Conservation (phyloP, 2,113 vertebrate species). For the Nanger granti region DNA sequence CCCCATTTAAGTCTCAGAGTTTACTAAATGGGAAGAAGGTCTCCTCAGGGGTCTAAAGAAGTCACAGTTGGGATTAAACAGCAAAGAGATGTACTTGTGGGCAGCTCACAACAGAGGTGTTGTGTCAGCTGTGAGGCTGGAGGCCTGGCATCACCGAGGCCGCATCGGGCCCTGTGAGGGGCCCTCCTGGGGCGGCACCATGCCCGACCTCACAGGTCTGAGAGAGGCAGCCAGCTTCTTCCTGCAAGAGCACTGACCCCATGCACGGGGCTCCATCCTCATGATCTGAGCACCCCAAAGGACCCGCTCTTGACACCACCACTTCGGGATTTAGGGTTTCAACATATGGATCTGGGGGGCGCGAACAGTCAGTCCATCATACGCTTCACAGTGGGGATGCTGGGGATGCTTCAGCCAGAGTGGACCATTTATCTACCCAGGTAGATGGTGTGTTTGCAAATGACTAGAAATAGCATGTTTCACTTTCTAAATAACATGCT, state of each 20-base stretch:
- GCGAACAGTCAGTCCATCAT: background rate
- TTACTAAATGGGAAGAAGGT: background rate
- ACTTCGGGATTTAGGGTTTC: background rate
- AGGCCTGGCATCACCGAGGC: background rate
- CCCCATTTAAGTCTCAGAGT: background rate
- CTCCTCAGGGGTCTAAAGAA: background rate
- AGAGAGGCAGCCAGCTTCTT: background rate
- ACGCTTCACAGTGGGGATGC: background rate
- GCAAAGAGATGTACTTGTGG: background rate
- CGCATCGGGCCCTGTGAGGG: fast-evolving
- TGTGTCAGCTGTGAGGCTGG: too few species aligned
- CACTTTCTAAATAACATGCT: background rate
- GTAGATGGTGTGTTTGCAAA: background rate
- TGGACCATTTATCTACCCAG: background rate
- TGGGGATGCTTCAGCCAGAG: background rate
- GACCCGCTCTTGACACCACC: too few species aligned
- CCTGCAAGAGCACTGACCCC: background rate
- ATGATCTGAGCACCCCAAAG: background rate
- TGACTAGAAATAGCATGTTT: background rate
- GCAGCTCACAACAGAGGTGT: background rate
- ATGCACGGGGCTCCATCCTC: background rate
- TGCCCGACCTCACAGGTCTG: fast-evolving
- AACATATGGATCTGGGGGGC: fast-evolving
- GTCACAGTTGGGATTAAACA: background rate
- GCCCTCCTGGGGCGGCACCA: fast-evolving